Evolutionary conservation across 1,140 invertebrate genomes (phyloP), one percentile per base, ranked within the genome.

Genomic region (Drosophila parvula): DNA sequence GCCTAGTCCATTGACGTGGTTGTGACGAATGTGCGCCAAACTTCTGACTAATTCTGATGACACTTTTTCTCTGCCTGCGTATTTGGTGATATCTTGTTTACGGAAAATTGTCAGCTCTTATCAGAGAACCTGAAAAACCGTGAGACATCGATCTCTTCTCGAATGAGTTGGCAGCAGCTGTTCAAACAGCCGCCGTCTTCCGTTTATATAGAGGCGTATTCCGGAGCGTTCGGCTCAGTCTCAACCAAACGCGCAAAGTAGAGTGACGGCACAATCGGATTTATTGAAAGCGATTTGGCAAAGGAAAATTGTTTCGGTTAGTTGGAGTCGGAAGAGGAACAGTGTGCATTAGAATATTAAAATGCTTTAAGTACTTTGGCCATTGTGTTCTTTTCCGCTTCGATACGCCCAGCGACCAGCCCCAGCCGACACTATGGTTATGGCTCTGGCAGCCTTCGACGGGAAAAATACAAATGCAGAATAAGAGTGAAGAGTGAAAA

Each of bases 371-470:
- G 55, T 59, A 47, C 65, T 71, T 71, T 41, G 10, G 65, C 53
- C 16, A 64, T 74, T 74, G 55, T 65, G 40, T 28, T 48, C 43
- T 60, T 68, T 77, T 68, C 9, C 74, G 51, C 62, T 50, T 41
- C 41, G 55, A 43, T 75, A 12, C 41, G 53, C 45, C 38, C 53
- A 55, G 64, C 34, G 51, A 60, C 57, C n/a, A n/a, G n/a, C 57
- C 30, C 56, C 18, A 60, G 62, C 77, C 48, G 28, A 55, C 65
- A 70, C 56, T 68, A 51, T 22, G 44, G 59, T 55, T 67, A 56
- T 47, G 61, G 61, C 60, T 75, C 60, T 75, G 58, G 41, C 22
- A 74, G 76, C 50, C 50, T 59, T 36, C 53, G 14, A 71, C 58
- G 60, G 34, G 76, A 28, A 62, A 56, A 61, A 57, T n/a, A 30